Percentiles rank a stretch among this genome's conserved stretches.
These are phyloP conservation scores for Augochlora pura DNA, from an alignment of 1,140 invertebrate species.

Conservation along the genomic window DNA sequence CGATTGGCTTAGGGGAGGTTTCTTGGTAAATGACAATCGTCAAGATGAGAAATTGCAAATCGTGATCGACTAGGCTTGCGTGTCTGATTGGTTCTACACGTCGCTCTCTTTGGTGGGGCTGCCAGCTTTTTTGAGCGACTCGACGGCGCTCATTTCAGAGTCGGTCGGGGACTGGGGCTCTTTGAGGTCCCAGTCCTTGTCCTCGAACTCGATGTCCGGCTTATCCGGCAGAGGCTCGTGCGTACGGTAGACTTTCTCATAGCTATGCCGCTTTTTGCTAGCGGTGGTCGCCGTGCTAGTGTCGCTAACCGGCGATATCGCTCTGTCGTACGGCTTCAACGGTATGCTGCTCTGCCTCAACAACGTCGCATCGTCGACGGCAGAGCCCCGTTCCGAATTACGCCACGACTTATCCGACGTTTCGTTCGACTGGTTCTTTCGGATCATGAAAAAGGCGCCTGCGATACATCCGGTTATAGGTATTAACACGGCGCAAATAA, in stretches of 20 bases:
- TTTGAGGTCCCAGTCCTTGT: conserved; percentile 89
- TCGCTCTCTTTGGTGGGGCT: conserved; percentile 75
- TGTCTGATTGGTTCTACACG: conserved; percentile 57
- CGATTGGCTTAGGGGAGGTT: too few species aligned
- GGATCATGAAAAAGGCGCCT: conserved; percentile 58
- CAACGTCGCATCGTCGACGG: conserved; percentile 62
- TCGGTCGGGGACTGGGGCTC: conserved; percentile 82
- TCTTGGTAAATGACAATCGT: too few species aligned
- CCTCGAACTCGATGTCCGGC: conserved; percentile 88
- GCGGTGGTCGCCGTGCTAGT: conserved; percentile 75
- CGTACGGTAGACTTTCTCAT: conserved; percentile 90
- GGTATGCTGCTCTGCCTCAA: conserved; percentile 56
- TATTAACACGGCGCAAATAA: conserved; percentile 70
- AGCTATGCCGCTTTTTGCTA: conserved; percentile 84
- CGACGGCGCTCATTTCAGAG: conserved; percentile 71
- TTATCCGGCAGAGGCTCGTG: conserved; percentile 89
- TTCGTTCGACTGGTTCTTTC: conserved; percentile 57
- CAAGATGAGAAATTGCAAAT: too few species aligned
- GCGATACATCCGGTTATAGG: conserved; percentile 64
- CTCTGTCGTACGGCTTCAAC: conserved; percentile 65
- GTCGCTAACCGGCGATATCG: conserved; percentile 67
- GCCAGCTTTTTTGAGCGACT: conserved; percentile 64
- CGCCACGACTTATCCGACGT: conserved; percentile 71
- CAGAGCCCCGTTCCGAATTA: conserved; percentile 65
- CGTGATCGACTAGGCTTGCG: too few species aligned